Percentiles rank a stretch among this genome's conserved stretches.
phyloP scores from a whole-genome alignment of 2,113 vertebrate species.

The Heloderma charlesbogerti region DNA sequence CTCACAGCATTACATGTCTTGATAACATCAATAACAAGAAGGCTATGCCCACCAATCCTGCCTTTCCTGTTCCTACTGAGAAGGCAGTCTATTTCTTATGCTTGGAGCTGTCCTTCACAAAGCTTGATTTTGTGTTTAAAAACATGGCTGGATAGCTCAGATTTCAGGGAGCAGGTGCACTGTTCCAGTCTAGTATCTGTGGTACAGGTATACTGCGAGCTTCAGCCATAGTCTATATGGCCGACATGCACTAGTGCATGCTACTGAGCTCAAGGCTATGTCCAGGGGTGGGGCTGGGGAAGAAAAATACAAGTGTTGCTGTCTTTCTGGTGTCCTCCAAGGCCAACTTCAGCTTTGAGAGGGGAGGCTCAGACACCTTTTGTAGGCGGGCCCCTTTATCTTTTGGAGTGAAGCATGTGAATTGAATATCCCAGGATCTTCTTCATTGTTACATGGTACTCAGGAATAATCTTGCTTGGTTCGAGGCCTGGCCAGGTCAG shows the following conservation, averaged over 20 bases:
- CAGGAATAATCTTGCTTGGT: background rate
- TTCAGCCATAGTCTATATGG: background rate
- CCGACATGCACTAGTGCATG: background rate
- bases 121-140: background rate
- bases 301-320: background rate
- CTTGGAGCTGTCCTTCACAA: background rate
- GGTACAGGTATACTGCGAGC: background rate
- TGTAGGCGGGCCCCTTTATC: background rate
- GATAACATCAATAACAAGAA: slow-evolving; percentile 20
- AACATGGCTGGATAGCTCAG: background rate
- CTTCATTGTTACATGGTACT: background rate
- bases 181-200: too few species aligned
- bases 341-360: background rate
- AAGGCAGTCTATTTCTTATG: background rate
- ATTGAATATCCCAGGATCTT: background rate
- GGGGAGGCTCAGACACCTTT: background rate
- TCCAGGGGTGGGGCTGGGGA: background rate
- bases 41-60: slow-evolving; percentile 31
- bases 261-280: background rate
- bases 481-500: background rate
- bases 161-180: background rate
- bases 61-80: slow-evolving; percentile 13
- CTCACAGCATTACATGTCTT: slow-evolving; percentile 49
- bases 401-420: background rate
- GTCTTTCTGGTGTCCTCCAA: background rate